These are phyloP conservation scores for Lates calcarifer DNA, from an alignment of 2,113 vertebrate species.

Conservation along the genomic window DNA sequence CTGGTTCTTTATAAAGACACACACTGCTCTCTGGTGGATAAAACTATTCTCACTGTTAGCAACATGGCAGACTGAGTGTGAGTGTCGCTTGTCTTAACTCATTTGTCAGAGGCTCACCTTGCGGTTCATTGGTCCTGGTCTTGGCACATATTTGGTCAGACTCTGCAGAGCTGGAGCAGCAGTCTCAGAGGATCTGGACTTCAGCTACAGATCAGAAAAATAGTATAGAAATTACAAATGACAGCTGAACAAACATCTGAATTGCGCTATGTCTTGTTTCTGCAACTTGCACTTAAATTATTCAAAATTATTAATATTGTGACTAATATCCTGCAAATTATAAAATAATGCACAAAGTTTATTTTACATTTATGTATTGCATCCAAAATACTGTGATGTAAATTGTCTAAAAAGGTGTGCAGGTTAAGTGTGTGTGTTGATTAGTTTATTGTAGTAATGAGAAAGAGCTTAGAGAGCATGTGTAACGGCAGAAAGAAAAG, in stretches of 20 bases:
- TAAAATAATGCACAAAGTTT: not conserved
- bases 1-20: not conserved
- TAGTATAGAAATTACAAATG: not conserved
- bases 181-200: slow-evolving; percentile 22
- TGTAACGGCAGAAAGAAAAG: not conserved
- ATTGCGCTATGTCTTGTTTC: not conserved
- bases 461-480: not conserved
- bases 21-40: slow-evolving; percentile 57
- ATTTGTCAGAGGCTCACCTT: slow-evolving; percentile 48
- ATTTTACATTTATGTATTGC: not conserved
- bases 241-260: not conserved
- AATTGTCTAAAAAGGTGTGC: not conserved
- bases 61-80: no score
- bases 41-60: not conserved
- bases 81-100: not conserved
- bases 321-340: not conserved
- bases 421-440: not conserved
- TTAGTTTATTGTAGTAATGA: not conserved
- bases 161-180: slow-evolving; percentile 39
- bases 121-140: slow-evolving; percentile 65
- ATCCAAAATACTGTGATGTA: not conserved
- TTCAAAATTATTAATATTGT: not conserved
- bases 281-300: not conserved
- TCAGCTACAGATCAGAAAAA: slow-evolving; percentile 35
- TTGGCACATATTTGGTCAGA: slow-evolving; percentile 71